phyloP scores from a whole-genome alignment of 2,888 invertebrate species.

The Apoda limacodes region DNA sequence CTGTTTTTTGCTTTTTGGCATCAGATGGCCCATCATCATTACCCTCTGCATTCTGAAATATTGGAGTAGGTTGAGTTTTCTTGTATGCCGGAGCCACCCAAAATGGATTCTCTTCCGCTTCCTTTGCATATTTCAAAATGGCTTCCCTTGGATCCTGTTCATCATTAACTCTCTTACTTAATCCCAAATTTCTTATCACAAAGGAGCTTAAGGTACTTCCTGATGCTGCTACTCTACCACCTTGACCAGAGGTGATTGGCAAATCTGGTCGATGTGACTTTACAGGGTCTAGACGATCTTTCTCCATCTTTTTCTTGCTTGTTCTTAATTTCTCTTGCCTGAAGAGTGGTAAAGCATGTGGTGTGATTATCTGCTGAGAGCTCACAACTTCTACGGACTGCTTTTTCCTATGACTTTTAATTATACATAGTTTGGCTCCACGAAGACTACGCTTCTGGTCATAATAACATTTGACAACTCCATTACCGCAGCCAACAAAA shows the following conservation, averaged over 20 bases:
- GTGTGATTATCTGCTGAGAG: conserved; percentile 94
- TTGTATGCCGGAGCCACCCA: conserved; percentile 96
- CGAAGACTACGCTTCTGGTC: conserved; percentile 88
- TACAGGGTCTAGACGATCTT: conserved; percentile 87
- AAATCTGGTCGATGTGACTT: conserved; percentile 86
- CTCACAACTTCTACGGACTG: conserved; percentile 89
- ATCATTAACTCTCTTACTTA: conserved; percentile 91
- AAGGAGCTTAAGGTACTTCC: conserved; percentile 97
- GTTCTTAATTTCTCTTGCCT: conserved; percentile 91
- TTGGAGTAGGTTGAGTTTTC: conserved; percentile 87
- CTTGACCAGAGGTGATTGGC: conserved; percentile 90
- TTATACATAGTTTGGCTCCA: conserved; percentile 91
- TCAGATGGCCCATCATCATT: conserved; percentile 65
- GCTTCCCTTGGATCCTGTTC: conserved; percentile 96
- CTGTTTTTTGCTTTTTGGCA: conserved; percentile 62
- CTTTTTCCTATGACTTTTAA: conserved; percentile 82
- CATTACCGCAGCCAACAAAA: conserved; percentile 92
- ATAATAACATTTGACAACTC: conserved; percentile 90
- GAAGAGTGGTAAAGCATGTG: conserved; percentile 95
- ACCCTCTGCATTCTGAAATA: conserved; percentile 74
- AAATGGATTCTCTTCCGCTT: conserved; percentile 95
- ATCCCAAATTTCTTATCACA: conserved; percentile 93
- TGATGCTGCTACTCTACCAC: conserved; percentile 93
- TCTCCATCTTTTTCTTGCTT: conserved; percentile 90
- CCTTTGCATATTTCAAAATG: conserved; percentile 93